These are phyloP conservation scores for Chelonia mydas DNA, from an alignment of 2,797 vertebrate genomes.

Conservation along the genomic window DNA sequence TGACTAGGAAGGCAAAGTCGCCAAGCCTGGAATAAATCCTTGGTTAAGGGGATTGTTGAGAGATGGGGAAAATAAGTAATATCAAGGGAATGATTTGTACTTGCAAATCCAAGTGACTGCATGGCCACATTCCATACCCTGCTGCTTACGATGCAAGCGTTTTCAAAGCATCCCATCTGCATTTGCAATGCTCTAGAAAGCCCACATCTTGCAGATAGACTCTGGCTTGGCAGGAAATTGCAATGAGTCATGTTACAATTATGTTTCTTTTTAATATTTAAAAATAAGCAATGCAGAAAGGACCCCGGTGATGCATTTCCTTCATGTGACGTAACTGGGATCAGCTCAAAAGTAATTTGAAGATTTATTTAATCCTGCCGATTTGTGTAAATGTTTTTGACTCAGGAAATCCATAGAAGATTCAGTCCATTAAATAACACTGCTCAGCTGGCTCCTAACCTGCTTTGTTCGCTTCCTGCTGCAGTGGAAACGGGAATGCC, in stretches of 20 bases:
- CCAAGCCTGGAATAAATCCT: not conserved
- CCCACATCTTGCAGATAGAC: conserved; percentile 68
- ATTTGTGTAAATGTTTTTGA: conserved; percentile 66
- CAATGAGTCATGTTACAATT: conserved; percentile 72
- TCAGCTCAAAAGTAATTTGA: conserved; percentile 75
- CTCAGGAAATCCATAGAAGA: conserved; percentile 50
- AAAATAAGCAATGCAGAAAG: conserved; percentile 63
- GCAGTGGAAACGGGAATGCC: conserved; percentile 52
- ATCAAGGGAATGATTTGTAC: not conserved
- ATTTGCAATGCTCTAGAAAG: conserved; percentile 27
- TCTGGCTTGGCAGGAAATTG: conserved; percentile 54
- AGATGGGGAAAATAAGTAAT: not conserved
- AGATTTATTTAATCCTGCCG: conserved; percentile 77
- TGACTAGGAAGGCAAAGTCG: not conserved
- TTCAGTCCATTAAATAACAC: conserved; percentile 65
- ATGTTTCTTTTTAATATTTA: conserved; percentile 69
- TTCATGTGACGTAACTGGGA: conserved; percentile 70
- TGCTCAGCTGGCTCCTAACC: conserved; percentile 44
- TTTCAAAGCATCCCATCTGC: conserved; percentile 63
- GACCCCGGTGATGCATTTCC: conserved; percentile 75
- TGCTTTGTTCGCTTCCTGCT: conserved; percentile 13
- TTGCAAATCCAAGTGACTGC: conserved; percentile 26
- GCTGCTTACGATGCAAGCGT: conserved; percentile 37
- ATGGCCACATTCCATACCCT: conserved; percentile 45
- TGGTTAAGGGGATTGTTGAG: fast-evolving